A percentile compares a stretch with the other conserved stretches of the same genome.
phyloP scores from a whole-genome alignment of 2,113 vertebrate genomes.

The Pseudopipra pipra region DNA sequence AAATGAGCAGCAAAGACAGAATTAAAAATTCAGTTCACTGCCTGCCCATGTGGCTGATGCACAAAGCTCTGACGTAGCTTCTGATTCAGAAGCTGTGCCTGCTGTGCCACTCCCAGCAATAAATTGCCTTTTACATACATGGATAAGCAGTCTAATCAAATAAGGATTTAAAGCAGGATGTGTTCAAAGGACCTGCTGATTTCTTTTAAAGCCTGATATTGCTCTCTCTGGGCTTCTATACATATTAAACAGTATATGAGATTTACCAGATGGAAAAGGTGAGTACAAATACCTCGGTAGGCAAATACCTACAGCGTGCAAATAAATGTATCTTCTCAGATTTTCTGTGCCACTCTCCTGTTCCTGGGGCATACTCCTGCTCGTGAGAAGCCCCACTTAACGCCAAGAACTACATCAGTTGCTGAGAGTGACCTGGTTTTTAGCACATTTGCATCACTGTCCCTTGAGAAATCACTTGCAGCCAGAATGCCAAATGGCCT shows the following conservation, averaged over 20 bases:
- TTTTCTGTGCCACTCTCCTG: background rate
- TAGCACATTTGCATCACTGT: background rate
- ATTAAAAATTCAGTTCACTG: constrained; percentile 16
- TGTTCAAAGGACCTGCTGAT: background rate
- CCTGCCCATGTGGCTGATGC: background rate
- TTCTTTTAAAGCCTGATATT: background rate
- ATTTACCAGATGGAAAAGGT: background rate
- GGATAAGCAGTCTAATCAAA: constrained; percentile 39
- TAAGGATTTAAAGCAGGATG: constrained; percentile 26
- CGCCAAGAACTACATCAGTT: background rate
- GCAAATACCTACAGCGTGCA: background rate
- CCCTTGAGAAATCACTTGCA: background rate
- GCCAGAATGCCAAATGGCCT: background rate
- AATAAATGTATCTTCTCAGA: background rate
- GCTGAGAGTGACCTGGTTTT: background rate
- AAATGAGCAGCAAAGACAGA: background rate
- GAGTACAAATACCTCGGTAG: background rate
- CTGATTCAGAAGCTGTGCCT: background rate
- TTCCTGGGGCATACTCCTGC: background rate
- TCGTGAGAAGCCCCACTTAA: background rate
- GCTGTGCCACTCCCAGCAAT: constrained; percentile 7
- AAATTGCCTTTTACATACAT: constrained; percentile 36
- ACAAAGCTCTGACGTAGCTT: background rate
- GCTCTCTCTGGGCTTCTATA: background rate
- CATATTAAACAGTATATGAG: background rate